Evolutionary conservation across 2,797 vertebrate species (phyloP).

Genomic region (Alauda arvensis): DNA sequence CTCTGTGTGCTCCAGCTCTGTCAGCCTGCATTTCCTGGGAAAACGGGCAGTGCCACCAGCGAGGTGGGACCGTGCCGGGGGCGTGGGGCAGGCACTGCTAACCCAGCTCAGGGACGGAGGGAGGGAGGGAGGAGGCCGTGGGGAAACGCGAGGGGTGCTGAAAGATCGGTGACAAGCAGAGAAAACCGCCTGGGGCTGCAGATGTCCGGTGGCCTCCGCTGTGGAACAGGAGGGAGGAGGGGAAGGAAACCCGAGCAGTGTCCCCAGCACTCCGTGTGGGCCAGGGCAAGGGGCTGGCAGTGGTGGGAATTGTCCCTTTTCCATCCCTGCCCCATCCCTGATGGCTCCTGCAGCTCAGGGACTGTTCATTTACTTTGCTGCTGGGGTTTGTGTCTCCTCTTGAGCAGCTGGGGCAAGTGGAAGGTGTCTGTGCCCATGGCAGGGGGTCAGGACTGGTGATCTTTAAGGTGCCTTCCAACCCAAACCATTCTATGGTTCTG

Average conservation of each 20-base stretch:
- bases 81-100: accelerated
- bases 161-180: background rate
- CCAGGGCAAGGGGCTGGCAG: background rate
- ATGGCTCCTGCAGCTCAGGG: background rate
- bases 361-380: background rate
- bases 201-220: background rate
- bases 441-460: background rate
- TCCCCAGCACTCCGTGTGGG: accelerated
- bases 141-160: accelerated
- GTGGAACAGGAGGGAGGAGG: background rate
- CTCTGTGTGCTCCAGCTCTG: background rate
- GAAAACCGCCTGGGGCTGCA: too few species aligned
- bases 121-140: background rate
- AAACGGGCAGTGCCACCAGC: background rate
- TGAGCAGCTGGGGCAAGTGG: background rate
- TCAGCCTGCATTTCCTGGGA: background rate
- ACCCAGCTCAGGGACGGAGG: background rate
- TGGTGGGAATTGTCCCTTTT: background rate
- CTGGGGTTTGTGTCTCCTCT: background rate
- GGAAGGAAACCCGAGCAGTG: background rate
- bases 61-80: accelerated
- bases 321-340: background rate
- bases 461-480: background rate
- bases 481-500: background rate
- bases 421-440: background rate